Base-by-base conservation (phyloP, 2,797 vertebrate genomes). In the Lagodon rhomboides region DNA sequence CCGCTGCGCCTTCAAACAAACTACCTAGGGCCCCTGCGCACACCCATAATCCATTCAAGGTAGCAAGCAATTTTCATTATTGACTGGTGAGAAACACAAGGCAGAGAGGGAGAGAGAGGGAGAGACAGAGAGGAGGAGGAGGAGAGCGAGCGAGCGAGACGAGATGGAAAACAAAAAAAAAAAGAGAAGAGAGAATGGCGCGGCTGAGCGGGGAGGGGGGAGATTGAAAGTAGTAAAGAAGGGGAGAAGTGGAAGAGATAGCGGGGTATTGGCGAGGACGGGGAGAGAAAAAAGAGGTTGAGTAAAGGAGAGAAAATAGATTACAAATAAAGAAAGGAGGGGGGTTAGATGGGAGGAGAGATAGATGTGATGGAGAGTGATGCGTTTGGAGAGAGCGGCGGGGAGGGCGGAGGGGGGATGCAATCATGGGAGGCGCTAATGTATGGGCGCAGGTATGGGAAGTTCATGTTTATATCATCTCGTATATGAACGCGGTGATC, bases 61-160 rank as follows among this genome's bases (percentile, higher is more conserved):
- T 93, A 94, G 94, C 94, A 92, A 93, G 93, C 94, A 94, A 95
- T 95, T 95, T 95, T 95, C 93, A 95, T 95, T 95, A 96, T 95
- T 93, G 94, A 95, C 95, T 95, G 90, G 89, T 88, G 92, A 91
- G 91, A 88, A 91, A 92, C 86, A 84, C 82, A 65, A 67, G 83
- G 81, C 83, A 79, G 87, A 68, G 87, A 85, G 49, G 80, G 79
- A 79, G 80, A 86, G 46, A 23, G 38, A 54, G 30, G 51, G 64
- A 2, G n/a, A 38, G 72, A 68, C 27, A 62, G 3, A 25, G 17
- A 18, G 2, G n/a, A 34, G 69, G 4, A 18, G 2, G n/a, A 34
- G 73, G 4, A 27, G 17, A 16, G 61, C 1, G 73, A 22, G 76
- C 54, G 51, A 82, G 82, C 5, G 43, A 89, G 83, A 72, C 55